Evolutionary conservation across 2,113 vertebrate genomes (phyloP).

Genomic region (Telmatochromis sp.): DNA sequence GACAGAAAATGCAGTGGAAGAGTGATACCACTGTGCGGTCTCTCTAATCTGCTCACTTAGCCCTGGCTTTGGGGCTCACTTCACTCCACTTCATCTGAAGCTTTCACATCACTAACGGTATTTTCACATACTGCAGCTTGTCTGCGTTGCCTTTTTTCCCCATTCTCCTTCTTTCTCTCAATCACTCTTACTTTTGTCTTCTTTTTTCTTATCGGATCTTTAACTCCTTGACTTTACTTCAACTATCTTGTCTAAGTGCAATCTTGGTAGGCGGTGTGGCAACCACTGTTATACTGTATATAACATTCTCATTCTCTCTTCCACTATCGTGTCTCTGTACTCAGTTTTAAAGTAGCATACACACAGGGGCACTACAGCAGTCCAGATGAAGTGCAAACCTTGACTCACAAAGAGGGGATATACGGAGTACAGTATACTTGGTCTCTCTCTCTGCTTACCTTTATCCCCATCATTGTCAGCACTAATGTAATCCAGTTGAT

Average conservation of each 20-base stretch:
- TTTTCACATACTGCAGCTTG: background rate
- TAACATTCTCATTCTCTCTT: background rate
- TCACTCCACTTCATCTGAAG: constrained; percentile 29
- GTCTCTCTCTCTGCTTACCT: background rate
- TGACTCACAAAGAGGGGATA: background rate
- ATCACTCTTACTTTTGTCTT: background rate
- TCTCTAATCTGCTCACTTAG: constrained; percentile 53
- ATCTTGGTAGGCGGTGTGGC: background rate
- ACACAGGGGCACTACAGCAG: background rate
- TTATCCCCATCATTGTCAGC: background rate
- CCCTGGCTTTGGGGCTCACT: constrained; percentile 32
- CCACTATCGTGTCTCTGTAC: background rate
- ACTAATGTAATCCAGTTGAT: background rate
- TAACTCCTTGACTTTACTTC: background rate
- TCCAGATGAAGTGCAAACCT: background rate
- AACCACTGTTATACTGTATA: background rate
- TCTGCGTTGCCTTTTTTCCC: background rate
- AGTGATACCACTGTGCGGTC: constrained; percentile 9
- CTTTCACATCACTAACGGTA: constrained; percentile 19
- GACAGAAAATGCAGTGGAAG: constrained; percentile 18
- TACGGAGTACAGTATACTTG: fast-evolving
- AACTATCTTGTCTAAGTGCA: background rate
- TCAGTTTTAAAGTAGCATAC: background rate
- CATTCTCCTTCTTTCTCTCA: background rate
- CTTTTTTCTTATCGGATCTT: background rate